Evolutionary conservation across 37 sponge, comb jelly and placozoan genomes (phyloP), one percentile per base, ranked within the genome.

Genomic region (Amphimedon queenslandica): DNA sequence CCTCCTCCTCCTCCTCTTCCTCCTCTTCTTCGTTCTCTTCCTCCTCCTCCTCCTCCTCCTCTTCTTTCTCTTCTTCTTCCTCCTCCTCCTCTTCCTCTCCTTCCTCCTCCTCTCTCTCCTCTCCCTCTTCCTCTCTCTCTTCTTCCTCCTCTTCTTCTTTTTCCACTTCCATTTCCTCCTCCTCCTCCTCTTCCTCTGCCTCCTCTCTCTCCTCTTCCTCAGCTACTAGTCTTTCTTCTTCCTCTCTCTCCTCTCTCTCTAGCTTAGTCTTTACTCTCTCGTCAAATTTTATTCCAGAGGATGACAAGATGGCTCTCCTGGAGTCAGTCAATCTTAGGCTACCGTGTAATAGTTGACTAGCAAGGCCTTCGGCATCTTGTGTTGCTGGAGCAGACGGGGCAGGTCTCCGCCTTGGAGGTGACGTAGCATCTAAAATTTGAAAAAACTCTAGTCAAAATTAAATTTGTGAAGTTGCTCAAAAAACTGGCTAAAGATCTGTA

Each of bases 271-370:
- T 42, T 4, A 40, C 77, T 29, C 84, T 70, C 42, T 83, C 84
- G 37, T 76, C 77, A 25, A 83, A 55, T 2, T 70, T 69, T 70
- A 86, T 80, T 28, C 87, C 87, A 28, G 87, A 86, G 64, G 69
- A 65, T 34, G 81, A 80, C 42, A 86, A 81, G 65, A 86, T 86
- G 28, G 80, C 81, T 23, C 80, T 81, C 16, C 87, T 69, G 28
- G 71, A 70, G 35, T 79, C 58, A 13, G 87, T 86, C 40, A 86
- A 29, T 1, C 87, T 43, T 2, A 86, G 66, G 36, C 81, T 80
- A 20, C 87, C 87, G 25, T 86, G 87, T n/a, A 80, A 43, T 18
- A 86, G 63, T 63, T 86, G 87, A 30, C 76, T 71, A 24, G 87
- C 87, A 8, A 86, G 71, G 21, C 73, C 81, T 63, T 80, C 87